Percentiles rank a stretch among this genome's conserved stretches.
Evolutionary conservation across 2,797 vertebrate genomes (phyloP).

Genomic region (Erethizon dorsatum): DNA sequence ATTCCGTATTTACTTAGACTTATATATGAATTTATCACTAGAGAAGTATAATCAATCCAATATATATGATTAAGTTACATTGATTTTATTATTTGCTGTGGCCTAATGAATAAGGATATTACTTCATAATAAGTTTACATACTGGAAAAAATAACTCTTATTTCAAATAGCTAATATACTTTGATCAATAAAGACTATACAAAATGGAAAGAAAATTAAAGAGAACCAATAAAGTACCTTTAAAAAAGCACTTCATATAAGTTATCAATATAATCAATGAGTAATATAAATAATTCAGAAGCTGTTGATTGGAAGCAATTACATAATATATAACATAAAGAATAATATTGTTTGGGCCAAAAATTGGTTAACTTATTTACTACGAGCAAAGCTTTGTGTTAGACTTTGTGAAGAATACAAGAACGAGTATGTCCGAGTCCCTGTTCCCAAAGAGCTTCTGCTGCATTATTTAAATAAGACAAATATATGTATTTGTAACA

Average conservation of each 20-base stretch:
- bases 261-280: neutral
- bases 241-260: neutral
- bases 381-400: neutral
- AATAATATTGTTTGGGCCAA: neutral
- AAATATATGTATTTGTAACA: neutral
- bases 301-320: neutral
- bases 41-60: neutral
- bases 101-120: neutral
- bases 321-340: neutral
- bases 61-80: neutral
- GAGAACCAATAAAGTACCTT: neutral
- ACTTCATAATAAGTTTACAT: neutral
- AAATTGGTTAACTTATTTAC: neutral
- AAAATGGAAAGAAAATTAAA: constrained; percentile 12
- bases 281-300: neutral
- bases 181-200: constrained; percentile 6
- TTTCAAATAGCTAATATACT: neutral
- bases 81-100: constrained; percentile 27
- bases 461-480: neutral
- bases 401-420: neutral
- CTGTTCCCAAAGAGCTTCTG: neutral
- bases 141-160: constrained; percentile 15
- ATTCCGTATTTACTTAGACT: neutral
- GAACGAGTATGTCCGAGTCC: neutral
- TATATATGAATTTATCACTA: constrained; percentile 10